Conservation (phyloP, 2,888 invertebrate genomes). For the Adelognathus sp. region DNA sequence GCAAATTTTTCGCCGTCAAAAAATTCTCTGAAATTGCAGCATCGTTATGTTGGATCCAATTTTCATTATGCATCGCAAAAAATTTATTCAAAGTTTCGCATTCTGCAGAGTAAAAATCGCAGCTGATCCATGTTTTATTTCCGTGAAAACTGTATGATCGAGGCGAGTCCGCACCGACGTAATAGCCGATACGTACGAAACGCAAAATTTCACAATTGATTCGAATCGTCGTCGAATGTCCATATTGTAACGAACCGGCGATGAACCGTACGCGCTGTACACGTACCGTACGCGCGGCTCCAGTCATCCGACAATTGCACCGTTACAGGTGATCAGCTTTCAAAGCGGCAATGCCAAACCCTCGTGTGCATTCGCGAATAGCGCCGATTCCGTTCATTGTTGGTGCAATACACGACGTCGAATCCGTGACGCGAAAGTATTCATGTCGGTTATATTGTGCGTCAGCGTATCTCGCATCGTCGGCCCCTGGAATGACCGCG, state of each 20-base stretch:
- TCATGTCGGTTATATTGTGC: slow-evolving; percentile 47
- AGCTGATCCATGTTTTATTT: no score
- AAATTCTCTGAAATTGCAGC: no score
- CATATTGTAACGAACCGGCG: slow-evolving; percentile 27
- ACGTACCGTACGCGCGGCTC: slow-evolving; percentile 31
- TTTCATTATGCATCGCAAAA: no score
- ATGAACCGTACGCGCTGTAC: background rate
- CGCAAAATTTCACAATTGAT: slow-evolving; percentile 28
- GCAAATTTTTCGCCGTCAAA: no score
- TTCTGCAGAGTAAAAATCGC: no score
- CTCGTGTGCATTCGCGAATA: slow-evolving; percentile 37
- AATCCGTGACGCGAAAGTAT: slow-evolving; percentile 55
- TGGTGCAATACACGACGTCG: slow-evolving; percentile 34
- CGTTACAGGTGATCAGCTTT: slow-evolving; percentile 62
- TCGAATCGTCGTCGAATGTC: slow-evolving; percentile 41
- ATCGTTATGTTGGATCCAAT: no score
- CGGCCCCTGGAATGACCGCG: background rate
- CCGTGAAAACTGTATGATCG: no score
- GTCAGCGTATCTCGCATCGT: slow-evolving; percentile 9
- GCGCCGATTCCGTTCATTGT: slow-evolving; percentile 49
- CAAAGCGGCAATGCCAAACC: slow-evolving; percentile 59
- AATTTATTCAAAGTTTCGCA: no score
- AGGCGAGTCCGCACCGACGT: background rate
- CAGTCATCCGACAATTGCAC: slow-evolving; percentile 58
- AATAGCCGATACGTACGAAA: slow-evolving; percentile 41